phyloP scores from a whole-genome alignment of 2,888 invertebrate genomes.

The Tipula unca region DNA sequence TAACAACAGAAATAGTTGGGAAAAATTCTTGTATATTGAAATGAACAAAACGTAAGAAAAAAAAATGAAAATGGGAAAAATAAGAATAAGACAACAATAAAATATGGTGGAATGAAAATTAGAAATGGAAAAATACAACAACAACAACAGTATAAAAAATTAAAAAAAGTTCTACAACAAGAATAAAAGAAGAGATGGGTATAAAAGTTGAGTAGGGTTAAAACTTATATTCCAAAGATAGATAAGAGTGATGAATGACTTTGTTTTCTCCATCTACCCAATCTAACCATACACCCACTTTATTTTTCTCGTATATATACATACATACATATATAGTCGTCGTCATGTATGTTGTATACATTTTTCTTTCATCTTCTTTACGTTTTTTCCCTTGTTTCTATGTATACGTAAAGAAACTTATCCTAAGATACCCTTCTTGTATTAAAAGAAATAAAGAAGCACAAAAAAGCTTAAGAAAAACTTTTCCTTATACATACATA shows the following conservation, averaged over 20 bases:
- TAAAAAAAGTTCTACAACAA: not conserved
- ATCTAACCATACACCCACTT: not conserved
- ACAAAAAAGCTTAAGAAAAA: not conserved
- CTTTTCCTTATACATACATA: not conserved
- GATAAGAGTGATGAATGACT: constrained; percentile 14
- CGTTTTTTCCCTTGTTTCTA: not conserved
- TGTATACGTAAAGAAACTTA: not conserved
- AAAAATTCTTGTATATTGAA: not conserved
- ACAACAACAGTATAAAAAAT: not conserved
- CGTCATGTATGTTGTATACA: not conserved
- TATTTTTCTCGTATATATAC: not conserved
- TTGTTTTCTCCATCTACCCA: not conserved
- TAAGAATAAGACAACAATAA: constrained; percentile 16
- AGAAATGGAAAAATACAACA: constrained; percentile 3
- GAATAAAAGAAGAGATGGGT: not conserved
- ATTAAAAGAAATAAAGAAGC: not conserved
- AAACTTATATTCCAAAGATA: constrained; percentile 14
- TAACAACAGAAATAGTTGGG: not conserved
- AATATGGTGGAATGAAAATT: constrained; percentile 16
- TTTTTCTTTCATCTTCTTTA: constrained; percentile 8
- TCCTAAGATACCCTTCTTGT: constrained; percentile 8
- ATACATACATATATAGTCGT: no score
- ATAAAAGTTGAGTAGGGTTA: constrained; percentile 4
- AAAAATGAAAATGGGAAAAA: not conserved
- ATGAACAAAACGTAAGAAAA: not conserved